Evolutionary conservation across 2,888 invertebrate genomes (phyloP), one percentile per base, ranked within the genome.

Genomic region (Mantis religiosa): DNA sequence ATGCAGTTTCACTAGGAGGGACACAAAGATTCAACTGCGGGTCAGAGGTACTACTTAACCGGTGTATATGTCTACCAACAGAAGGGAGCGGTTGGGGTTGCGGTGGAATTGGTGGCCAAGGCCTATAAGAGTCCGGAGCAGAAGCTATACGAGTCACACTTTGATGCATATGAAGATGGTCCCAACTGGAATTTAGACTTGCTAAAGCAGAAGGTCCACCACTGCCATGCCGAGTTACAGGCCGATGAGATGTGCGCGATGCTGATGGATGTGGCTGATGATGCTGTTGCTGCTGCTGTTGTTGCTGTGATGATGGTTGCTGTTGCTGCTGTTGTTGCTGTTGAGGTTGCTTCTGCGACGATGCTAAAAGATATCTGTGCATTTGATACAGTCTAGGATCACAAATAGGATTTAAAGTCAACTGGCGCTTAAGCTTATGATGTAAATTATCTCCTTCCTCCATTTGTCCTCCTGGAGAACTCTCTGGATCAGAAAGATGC

Each of bases 331-430:
- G 92, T 54, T 92, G 92, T 89, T 91, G 90, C 86, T 91, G 90
- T 82, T 90, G 88, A 84, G 91, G 91, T 85, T 91, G 90, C 85
- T 91, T 91, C 27, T 90, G 90, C n/a, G 91, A 91, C 82, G 90
- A 91, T 88, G 90, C 90, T 88, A 91, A 87, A 90, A 90, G 30
- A 88, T 89, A 34, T 90, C 91, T 89, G 91, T 92, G 92, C 90
- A 94, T 92, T 90, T 94, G 94, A 91, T 93, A 93, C 87, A 96
- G 93, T 89, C 97, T 94, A 8, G 97, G 96, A 93, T 98, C 98
- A 91, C 96, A 96, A 28, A 94, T 94, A 0, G 97, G 97, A 93
- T 97, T 97, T n/a, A 98, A 93, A 25, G 97, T 97, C 85, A 97
- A 93, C 92, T 97, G 97, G 8, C 98, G 94, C 91, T 96, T 96